Percentiles rank a stretch among this genome's conserved stretches.
phyloP scores from a whole-genome alignment of 2,888 invertebrate species.

The Drosophila anomalata region DNA sequence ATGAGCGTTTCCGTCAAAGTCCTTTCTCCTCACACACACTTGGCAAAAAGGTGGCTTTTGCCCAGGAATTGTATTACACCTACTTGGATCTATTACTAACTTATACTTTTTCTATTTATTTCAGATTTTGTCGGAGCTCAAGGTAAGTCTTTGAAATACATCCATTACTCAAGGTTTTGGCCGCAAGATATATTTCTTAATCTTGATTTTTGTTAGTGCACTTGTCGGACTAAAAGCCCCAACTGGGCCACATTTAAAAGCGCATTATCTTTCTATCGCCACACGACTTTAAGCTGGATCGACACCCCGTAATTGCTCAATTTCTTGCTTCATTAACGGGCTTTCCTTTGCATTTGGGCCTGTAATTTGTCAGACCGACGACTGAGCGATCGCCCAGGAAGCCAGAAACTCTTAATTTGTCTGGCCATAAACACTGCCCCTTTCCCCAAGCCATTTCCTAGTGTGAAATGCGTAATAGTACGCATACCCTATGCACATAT shows the following conservation, averaged over 20 bases:
- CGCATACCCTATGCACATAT: constrained; percentile 29
- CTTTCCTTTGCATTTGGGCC: constrained; percentile 24
- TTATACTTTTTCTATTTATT: not conserved
- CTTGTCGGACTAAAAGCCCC: constrained; percentile 29
- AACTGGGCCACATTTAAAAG: constrained; percentile 53
- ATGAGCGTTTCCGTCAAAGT: constrained; percentile 44
- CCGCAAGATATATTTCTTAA: not conserved
- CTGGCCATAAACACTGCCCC: constrained; percentile 23
- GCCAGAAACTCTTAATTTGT: constrained; percentile 32
- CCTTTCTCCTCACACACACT: constrained; percentile 5
- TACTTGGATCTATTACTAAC: not conserved
- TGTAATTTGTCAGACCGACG: constrained; percentile 23
- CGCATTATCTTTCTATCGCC: constrained; percentile 51
- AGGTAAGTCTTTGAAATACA: constrained; percentile 7
- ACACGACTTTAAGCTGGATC: constrained; percentile 14
- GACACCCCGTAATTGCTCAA: constrained; percentile 41
- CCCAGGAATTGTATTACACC: too few relatives aligned
- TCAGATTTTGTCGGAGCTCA: constrained; percentile 6
- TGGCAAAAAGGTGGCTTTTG: constrained; percentile 24
- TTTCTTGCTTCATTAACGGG: constrained; percentile 50
- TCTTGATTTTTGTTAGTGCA: constrained; percentile 6
- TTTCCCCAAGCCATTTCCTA: constrained; percentile 4
- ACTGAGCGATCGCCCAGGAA: constrained; percentile 46
- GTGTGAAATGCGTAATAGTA: constrained; percentile 32
- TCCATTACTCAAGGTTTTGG: not conserved